Percentiles rank a stretch among this genome's conserved stretches.
Evolutionary conservation across 2,113 vertebrate genomes (phyloP).

Genomic region (cattle (Bos taurus)): DNA sequence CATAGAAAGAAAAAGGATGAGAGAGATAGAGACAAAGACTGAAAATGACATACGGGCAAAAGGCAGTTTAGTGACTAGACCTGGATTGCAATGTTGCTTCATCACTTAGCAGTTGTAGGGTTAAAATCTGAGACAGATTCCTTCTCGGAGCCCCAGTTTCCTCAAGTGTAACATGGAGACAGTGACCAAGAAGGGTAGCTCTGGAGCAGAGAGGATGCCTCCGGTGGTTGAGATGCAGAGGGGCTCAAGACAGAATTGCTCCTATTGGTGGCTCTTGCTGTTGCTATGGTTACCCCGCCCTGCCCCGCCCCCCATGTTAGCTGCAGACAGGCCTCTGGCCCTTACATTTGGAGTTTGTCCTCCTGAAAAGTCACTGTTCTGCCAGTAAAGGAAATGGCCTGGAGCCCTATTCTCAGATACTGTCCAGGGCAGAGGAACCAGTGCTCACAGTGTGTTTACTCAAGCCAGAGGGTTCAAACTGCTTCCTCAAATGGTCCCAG

Average conservation of each 20-base stretch:
- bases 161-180: not conserved
- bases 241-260: not conserved
- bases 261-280: not conserved
- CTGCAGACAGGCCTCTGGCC: constrained; percentile 7
- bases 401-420: constrained; percentile 23
- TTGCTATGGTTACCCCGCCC: not conserved
- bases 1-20: not conserved
- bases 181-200: not conserved
- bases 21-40: not conserved
- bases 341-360: constrained; percentile 16
- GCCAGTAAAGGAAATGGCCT: constrained; percentile 53
- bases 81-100: not conserved
- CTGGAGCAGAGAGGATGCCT: not conserved
- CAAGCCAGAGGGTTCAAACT: constrained; percentile 26
- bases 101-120: not conserved
- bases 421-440: not conserved
- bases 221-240: not conserved
- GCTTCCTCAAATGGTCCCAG: constrained; percentile 14
- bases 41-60: not conserved
- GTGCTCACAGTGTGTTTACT: constrained; percentile 7
- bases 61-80: not conserved
- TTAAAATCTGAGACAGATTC: not conserved
- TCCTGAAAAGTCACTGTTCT: constrained; percentile 35
- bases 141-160: not conserved
- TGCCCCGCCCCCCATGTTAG: not conserved